Evolutionary conservation across 2,888 invertebrate species (phyloP), one percentile per base, ranked within the genome.

Genomic region (Nebria brevicollis): DNA sequence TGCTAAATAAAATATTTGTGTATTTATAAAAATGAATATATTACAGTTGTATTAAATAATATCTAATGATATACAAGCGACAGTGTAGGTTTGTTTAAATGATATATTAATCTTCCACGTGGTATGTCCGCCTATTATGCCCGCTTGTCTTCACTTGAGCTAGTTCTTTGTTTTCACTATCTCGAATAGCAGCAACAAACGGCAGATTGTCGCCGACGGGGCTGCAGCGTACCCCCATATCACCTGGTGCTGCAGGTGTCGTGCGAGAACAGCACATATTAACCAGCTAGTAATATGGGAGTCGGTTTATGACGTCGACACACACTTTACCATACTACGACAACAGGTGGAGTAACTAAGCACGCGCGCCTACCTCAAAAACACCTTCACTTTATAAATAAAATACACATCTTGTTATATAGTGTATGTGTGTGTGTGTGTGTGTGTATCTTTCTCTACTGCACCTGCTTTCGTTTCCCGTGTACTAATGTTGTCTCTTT

Each of bases 331-430:
- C 76, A 66, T 66, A 26, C 41, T 26, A 15, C 54, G 64, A 66
- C 77, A 77, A 77, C 77, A 77, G 77, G 77, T 77, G 77, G 64
- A 7, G 75, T 15, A 70, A 54, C 25, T 11, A 41, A 66, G 54
- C 77, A 70, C 77, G 77, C 77, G 68, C 54, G 64, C 54, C 64
- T 41, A 34, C 72, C 42, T 72, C 72, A 75, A 65, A 66, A 77
- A 42, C 76, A 76, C 66, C 70, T 20, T 15, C 75, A 54, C 54
- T 75, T 75, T 75, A 75, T 75, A 75, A 75, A 75, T 75, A 75
- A 75, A 70, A 66, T 72, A 77, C 64, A 73, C 42, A 73, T 73
- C 42, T 73, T 73, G 73, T 73, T 43, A 26, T 3, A 20, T 20
- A 20, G 0, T 20, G 20, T 20, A 20, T 8, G 15, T 15, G 73